Evolutionary conservation across 2,888 invertebrate genomes (phyloP), one percentile per base, ranked within the genome.

Genomic region (Danaus chrysippus): DNA sequence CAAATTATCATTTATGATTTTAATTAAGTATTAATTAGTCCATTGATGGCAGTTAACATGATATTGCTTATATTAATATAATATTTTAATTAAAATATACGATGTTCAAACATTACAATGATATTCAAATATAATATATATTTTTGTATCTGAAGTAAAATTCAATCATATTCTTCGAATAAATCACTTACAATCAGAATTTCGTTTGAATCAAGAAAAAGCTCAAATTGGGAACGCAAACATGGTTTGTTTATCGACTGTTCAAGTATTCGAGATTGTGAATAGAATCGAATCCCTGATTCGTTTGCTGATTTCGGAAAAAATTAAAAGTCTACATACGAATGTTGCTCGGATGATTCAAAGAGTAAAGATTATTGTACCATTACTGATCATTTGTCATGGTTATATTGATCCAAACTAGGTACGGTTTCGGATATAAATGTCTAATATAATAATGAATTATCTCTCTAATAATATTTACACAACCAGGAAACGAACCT

Each of bases 151-250:
- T 34, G 43, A 54, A 44, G 54, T 56, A 54, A 56, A 64, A 61
- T 54, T 58, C 59, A 58, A 62, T 64, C 42, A 62, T 66, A 66
- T 66, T 56, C 60, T 54, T 56, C 60, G 56, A 46, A 63, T 63
- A 64, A 66, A 64, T 68, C 64, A 64, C 63, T 64, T 66, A 64
- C 62, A 69, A 70, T 70, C 68, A 65, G 68, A 64, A 65, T 68
- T 70, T 61, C 59, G 59, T 68, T 64, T 61, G 68, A 71, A 67
- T 68, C 61, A 67, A 61, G 65, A 64, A 66, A 64, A 61, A 62
- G 55, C 64, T 56, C 61, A 59, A 65, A 69, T 66, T 67, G 67
- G 56, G 66, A 68, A 58, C 42, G 63, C 70, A 70, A 70, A 68
- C 67, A 66, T 70, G 66, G 67, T 65, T 69, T 70, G 70, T 70